Conservation (phyloP, 35 echinoderm and acorn worm species). For the Heliocidaris erythrogramma region DNA sequence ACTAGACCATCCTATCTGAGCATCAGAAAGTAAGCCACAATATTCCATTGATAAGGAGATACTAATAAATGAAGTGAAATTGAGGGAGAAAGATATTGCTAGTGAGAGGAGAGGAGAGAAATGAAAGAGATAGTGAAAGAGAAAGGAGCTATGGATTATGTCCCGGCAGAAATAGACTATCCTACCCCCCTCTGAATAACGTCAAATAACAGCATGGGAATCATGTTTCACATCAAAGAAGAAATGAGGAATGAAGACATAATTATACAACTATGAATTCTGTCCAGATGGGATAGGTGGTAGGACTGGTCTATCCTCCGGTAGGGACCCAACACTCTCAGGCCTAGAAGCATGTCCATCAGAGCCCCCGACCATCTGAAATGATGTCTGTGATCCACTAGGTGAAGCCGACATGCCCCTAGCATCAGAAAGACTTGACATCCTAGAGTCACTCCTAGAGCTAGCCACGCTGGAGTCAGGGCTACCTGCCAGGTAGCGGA, state of each 20-base stretch:
- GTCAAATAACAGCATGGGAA: not conserved
- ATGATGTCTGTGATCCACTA: slow-evolving; percentile 42
- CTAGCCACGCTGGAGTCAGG: slow-evolving; percentile 90
- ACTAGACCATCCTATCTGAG: too few relatives aligned
- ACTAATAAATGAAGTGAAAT: too few relatives aligned
- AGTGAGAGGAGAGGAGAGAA: too few relatives aligned
- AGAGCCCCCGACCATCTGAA: slow-evolving; percentile 42
- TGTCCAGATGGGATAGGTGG: slow-evolving; percentile 15
- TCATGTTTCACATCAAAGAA: not conserved
- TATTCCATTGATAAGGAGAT: too few relatives aligned
- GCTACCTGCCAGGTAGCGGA: slow-evolving; percentile 58
- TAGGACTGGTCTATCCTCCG: slow-evolving; percentile 32
- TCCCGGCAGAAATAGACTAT: not conserved
- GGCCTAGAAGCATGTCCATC: slow-evolving; percentile 18
- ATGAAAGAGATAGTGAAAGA: too few relatives aligned
- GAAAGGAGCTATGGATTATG: not conserved
- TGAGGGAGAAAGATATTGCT: too few relatives aligned
- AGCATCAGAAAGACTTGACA: slow-evolving; percentile 90
- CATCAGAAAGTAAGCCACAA: too few relatives aligned
- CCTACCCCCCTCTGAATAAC: not conserved
- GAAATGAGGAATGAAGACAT: not conserved
- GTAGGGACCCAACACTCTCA: slow-evolving; percentile 27
- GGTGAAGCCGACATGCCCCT: slow-evolving; percentile 72
- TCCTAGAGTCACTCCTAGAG: slow-evolving; percentile 64
- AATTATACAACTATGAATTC: not conserved